Percentiles rank a stretch among this genome's conserved stretches.
These are phyloP conservation scores for Dioctria rufipes DNA, from an alignment of 2,888 invertebrate species.

Conservation along the genomic window DNA sequence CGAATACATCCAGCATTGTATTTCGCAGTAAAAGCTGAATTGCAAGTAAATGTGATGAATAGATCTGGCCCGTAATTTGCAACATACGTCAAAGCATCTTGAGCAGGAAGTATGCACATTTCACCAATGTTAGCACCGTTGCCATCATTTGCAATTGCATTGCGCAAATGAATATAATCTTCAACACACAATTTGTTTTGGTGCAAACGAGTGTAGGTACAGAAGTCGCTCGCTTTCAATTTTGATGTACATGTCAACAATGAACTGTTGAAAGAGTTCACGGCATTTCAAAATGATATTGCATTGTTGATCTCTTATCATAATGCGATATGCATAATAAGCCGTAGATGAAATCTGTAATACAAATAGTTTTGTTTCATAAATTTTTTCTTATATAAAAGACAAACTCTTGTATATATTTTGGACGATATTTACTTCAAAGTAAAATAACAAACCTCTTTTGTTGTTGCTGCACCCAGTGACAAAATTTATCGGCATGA, in stretches of 20 bases:
- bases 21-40: constrained; percentile 4
- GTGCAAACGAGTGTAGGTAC: no score
- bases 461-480: constrained; percentile 45
- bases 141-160: constrained; percentile 62
- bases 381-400: no score
- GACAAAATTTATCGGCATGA: constrained; percentile 55
- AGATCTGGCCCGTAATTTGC: constrained; percentile 58
- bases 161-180: constrained; percentile 65
- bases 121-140: constrained; percentile 56
- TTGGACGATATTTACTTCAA: no score
- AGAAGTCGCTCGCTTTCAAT: no score
- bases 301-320: constrained; percentile 23
- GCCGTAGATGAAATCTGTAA: neutral
- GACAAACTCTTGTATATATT: no score
- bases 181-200: no score
- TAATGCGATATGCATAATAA: constrained; percentile 38
- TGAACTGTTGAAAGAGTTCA: constrained; percentile 5
- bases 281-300: constrained; percentile 42
- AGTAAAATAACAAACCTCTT: neutral
- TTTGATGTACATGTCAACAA: no score
- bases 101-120: constrained; percentile 51
- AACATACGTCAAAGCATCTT: constrained; percentile 54
- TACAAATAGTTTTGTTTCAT: no score
- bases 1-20: neutral
- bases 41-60: constrained; percentile 57